phyloP scores from a whole-genome alignment of 1,140 invertebrate genomes.

The Mycetomoellerius zeteki region DNA sequence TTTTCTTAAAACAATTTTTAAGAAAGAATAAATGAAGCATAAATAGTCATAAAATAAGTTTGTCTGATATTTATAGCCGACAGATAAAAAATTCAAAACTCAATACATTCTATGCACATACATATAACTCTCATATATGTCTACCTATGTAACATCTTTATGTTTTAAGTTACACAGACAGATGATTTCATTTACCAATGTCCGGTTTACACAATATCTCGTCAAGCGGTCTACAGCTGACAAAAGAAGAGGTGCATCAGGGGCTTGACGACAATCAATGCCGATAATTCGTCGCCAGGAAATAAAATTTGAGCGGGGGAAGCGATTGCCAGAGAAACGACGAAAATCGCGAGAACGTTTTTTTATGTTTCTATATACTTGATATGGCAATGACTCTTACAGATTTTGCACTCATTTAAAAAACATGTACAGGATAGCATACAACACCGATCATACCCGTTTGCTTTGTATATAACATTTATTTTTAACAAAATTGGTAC shows the following conservation, averaged over 20 bases:
- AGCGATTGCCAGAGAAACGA: background rate
- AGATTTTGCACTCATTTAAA: background rate
- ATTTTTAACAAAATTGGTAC: too few species aligned
- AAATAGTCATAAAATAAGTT: too few species aligned
- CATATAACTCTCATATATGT: background rate
- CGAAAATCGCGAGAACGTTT: constrained; percentile 29
- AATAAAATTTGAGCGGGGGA: constrained; percentile 26
- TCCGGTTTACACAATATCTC: constrained; percentile 58
- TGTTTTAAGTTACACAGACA: constrained; percentile 52
- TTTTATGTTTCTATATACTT: constrained; percentile 13
- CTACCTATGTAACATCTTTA: background rate
- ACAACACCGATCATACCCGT: too few species aligned
- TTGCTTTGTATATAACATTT: too few species aligned
- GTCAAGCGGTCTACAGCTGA: constrained; percentile 51
- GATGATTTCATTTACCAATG: constrained; percentile 36
- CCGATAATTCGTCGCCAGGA: constrained; percentile 48
- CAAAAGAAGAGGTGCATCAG: constrained; percentile 43
- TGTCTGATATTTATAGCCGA: background rate
- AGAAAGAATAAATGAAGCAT: background rate
- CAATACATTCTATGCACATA: background rate
- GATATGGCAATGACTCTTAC: constrained; percentile 28
- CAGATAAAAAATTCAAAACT: background rate
- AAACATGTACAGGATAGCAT: background rate
- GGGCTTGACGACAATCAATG: constrained; percentile 50
- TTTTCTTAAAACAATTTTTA: background rate